Conservation (phyloP, 2,888 invertebrate species). For the Drosophila subquinaria region DNA sequence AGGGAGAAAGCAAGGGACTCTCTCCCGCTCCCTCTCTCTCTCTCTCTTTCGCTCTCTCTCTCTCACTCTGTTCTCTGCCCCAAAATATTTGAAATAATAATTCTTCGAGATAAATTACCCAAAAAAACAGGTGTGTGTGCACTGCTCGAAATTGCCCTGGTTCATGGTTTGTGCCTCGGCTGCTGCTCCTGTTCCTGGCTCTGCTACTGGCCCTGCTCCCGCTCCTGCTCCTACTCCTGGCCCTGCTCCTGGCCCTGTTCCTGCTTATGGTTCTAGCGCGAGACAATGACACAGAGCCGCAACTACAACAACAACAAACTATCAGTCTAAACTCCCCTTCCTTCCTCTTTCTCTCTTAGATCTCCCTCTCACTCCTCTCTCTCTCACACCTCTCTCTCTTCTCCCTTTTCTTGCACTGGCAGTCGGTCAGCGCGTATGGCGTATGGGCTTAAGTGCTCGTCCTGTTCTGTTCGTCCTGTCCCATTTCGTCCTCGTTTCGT, state of each 20-base stretch:
- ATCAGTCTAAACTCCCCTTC: background rate
- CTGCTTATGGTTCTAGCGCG: slow-evolving; percentile 51
- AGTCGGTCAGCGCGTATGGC: slow-evolving; percentile 61
- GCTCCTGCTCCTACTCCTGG: slow-evolving; percentile 31
- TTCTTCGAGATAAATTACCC: slow-evolving; percentile 86
- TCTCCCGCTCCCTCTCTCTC: no score
- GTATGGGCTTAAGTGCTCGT: slow-evolving; percentile 74
- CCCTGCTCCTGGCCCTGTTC: slow-evolving; percentile 17
- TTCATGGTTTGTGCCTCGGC: slow-evolving; percentile 28
- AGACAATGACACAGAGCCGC: slow-evolving; percentile 78
- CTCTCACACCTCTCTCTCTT: slow-evolving; percentile 19
- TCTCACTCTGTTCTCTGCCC: slow-evolving; percentile 43
- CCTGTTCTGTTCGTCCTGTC: slow-evolving; percentile 49
- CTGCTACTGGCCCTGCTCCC: slow-evolving; percentile 42
- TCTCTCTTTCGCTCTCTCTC: background rate
- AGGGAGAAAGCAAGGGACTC: background rate
- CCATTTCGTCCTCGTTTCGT: slow-evolving; percentile 26
- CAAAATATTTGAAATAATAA: slow-evolving; percentile 85
- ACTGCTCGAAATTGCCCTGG: slow-evolving; percentile 82
- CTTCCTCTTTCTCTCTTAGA: no score
- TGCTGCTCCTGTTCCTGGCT: slow-evolving; percentile 28
- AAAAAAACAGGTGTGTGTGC: slow-evolving; percentile 84
- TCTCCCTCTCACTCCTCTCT: background rate
- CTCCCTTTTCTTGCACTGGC: slow-evolving; percentile 50
- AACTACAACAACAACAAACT: slow-evolving; percentile 49